These are phyloP conservation scores for Drosophila acutilabella DNA, from an alignment of 2,888 invertebrate genomes.

Conservation along the genomic window DNA sequence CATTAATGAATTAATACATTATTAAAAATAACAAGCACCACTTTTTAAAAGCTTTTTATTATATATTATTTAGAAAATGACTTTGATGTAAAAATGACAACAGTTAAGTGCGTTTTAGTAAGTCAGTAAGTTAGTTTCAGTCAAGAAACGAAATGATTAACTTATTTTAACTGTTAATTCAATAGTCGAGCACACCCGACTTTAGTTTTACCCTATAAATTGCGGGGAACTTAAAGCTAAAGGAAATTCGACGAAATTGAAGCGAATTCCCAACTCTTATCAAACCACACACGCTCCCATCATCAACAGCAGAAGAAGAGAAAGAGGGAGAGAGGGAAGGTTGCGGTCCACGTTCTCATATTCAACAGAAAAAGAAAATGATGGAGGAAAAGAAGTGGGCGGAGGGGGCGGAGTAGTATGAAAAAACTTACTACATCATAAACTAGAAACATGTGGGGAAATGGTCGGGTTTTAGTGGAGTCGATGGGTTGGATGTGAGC, in stretches of 20 bases:
- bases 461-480: constrained; percentile 32
- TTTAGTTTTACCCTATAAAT: no score
- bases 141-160: no score
- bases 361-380: constrained; percentile 6
- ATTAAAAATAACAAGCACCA: no score
- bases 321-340: constrained; percentile 17
- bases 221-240: constrained; percentile 14
- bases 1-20: no score
- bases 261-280: constrained; percentile 60
- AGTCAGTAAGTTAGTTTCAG: no score
- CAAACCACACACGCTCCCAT: constrained; percentile 75
- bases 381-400: neutral
- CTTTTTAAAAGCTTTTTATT: no score
- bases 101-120: no score
- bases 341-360: constrained; percentile 22
- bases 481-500: constrained; percentile 39
- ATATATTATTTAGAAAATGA: no score
- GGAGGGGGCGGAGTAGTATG: constrained; percentile 12
- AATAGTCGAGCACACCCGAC: no score
- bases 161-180: no score
- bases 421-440: constrained; percentile 75
- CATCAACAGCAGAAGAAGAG: constrained; percentile 35
- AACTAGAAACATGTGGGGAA: constrained; percentile 70
- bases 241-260: constrained; percentile 53
- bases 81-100: no score